Percentiles rank a stretch among this genome's conserved stretches.
These are phyloP conservation scores for Carcharodon carcharias DNA, from an alignment of 2,797 vertebrate species.

Conservation along the genomic window DNA sequence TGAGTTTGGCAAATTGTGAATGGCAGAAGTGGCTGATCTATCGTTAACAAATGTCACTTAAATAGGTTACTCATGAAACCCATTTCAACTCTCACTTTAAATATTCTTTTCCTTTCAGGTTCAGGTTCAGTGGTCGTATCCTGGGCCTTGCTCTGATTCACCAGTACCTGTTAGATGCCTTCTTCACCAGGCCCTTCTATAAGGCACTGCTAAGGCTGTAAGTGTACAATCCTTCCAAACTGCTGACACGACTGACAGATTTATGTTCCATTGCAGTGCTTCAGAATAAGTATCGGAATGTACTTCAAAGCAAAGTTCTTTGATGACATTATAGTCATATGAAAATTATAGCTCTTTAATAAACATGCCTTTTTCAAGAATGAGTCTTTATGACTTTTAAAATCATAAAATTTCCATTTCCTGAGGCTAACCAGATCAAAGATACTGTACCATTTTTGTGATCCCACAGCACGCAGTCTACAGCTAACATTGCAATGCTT, in stretches of 20 bases:
- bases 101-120: conserved; percentile 61
- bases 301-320: background rate
- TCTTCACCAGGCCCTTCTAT: conserved; percentile 80
- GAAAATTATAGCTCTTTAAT: background rate
- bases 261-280: background rate
- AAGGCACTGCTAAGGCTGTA: conserved; percentile 88
- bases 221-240: conserved; percentile 50
- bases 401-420: background rate
- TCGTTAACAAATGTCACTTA: background rate
- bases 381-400: background rate
- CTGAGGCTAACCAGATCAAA: background rate
- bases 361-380: background rate
- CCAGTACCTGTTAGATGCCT: conserved; percentile 90
- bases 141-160: conserved; percentile 92
- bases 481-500: background rate
- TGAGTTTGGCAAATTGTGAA: background rate
- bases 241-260: background rate
- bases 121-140: conserved; percentile 92
- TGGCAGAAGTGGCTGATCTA: background rate
- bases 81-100: background rate
- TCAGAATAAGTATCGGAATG: background rate
- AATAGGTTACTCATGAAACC: background rate
- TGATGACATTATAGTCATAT: background rate
- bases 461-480: background rate
- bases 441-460: background rate